phyloP scores from a whole-genome alignment of 2,113 vertebrate species.

The Syngnathoides biaculeatus region DNA sequence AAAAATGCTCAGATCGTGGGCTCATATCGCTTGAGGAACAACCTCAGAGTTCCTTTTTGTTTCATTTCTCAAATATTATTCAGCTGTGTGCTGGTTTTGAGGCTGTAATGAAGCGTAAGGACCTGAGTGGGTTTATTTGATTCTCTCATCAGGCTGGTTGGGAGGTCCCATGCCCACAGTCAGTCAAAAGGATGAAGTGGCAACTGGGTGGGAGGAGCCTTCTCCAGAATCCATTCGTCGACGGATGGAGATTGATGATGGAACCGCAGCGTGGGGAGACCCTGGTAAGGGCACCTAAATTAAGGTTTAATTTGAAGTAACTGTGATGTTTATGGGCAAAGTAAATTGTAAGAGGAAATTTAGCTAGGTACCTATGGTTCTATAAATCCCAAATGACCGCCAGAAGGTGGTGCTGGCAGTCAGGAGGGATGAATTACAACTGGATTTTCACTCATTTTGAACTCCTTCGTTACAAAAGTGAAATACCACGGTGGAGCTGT shows the following conservation, averaged over 20 bases:
- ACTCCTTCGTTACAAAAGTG: conserved; percentile 20
- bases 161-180: conserved; percentile 82
- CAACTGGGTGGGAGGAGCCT: conserved; percentile 95
- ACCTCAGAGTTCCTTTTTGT: neutral
- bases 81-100: neutral
- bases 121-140: neutral
- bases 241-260: conserved; percentile 95
- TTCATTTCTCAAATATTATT: neutral
- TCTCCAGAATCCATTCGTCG: conserved; percentile 93
- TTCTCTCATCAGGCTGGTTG: conserved; percentile 77
- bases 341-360: too few relatives aligned
- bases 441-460: neutral
- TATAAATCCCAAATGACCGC: too few relatives aligned
- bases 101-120: neutral
- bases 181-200: conserved; percentile 79
- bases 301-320: neutral
- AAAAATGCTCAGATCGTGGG: neutral
- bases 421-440: too few relatives aligned
- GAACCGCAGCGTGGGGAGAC: conserved; percentile 96
- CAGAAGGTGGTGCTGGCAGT: too few relatives aligned
- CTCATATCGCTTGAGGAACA: neutral
- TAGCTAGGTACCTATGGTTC: too few relatives aligned
- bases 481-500: conserved; percentile 72
- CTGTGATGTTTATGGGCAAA: neutral
- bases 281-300: conserved; percentile 65